Conservation (phyloP, 2,113 vertebrate species). For the Charadrius vociferus region DNA sequence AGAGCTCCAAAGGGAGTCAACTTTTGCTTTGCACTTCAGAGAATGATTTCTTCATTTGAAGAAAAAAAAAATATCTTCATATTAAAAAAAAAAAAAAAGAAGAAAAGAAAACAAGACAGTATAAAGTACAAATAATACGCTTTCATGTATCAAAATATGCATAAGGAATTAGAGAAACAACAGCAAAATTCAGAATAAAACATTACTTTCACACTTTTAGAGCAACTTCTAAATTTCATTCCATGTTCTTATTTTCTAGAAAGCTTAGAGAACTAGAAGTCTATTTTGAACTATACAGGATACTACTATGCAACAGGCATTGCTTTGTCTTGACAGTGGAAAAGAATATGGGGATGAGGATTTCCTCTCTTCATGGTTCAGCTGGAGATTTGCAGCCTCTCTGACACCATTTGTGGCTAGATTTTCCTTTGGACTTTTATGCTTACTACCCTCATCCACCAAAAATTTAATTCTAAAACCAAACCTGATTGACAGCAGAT, state of each 20-base stretch:
- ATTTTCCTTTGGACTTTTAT: not conserved
- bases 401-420: not conserved
- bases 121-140: not conserved
- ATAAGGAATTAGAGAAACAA: not conserved
- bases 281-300: not conserved
- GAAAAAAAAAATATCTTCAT: not conserved
- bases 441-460: not conserved
- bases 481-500: not conserved
- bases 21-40: not conserved
- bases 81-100: not conserved
- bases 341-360: not conserved
- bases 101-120: not conserved
- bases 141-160: not conserved
- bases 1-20: not conserved
- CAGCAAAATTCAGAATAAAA: not conserved
- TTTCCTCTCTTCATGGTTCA: not conserved
- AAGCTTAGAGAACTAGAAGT: not conserved
- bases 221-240: not conserved
- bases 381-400: not conserved
- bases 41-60: not conserved
- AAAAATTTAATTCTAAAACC: not conserved
- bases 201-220: not conserved
- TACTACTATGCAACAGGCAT: not conserved
- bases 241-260: not conserved
- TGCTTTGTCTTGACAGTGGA: not conserved